Base-by-base conservation (phyloP, 2,888 invertebrate species). In the Polyommatus icarus region DNA sequence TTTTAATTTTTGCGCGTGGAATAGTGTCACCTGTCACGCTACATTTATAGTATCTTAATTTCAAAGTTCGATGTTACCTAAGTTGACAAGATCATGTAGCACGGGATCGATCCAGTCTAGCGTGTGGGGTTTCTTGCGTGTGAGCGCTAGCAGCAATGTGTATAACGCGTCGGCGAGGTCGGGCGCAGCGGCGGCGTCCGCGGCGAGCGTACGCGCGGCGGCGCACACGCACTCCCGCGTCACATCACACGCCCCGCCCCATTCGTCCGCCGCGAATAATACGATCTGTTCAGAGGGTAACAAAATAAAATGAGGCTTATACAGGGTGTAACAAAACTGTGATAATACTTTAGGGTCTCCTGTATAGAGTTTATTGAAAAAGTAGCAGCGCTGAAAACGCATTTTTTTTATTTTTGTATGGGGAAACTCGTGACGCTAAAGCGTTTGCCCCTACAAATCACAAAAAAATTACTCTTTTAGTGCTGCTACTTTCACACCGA, bases 101-200 rank as follows among this genome's bases (percentile, higher is more conserved):
- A 89, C 78, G 46, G 90, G 90, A 0, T 89, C 87, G 3, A 93
- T 83, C 88, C 90, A 90, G 80, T 90, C 88, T 8, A 91, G 76
- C 72, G 85, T 88, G 7, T 89, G 88, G 8, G 95, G 95, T 79
- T 95, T 95, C 86, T 96, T 97, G 89, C 96, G 97, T 76, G 96
- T 94, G 79, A 97, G 87, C 78, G 96, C 95, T 6, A 95, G 93
- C 32, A 97, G 90, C 80, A 96, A 88, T 2, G 90, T 84, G 87
- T 97, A 96, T 84, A 97, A 96, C 1, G 95, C 95, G 84, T 97
- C 97, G 71, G 97, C 90, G 32, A 97, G 92, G 85, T 97, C 97
- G 0, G 87, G 87, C 50, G 83, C 85, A 84, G 87, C 78, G 79
- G 87, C 83, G 84, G 85, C n/a, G 84, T 95, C 95, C 83, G 97